A percentile compares a stretch with the other conserved stretches of the same genome.
Conservation (phyloP, 1,140 invertebrate species). For the Meloidogyne floridensis region DNA sequence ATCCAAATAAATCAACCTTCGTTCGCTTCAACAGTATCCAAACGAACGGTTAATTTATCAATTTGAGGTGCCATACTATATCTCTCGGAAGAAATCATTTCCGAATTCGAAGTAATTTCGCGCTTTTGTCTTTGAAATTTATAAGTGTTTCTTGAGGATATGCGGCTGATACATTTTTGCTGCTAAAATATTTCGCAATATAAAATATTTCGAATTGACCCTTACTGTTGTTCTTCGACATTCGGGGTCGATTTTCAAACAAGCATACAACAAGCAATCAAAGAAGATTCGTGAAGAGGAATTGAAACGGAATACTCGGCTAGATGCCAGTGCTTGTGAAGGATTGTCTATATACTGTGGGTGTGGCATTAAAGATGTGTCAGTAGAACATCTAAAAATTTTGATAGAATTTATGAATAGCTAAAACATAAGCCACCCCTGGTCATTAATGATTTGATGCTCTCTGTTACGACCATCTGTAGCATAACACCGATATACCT, state of each 20-base stretch:
- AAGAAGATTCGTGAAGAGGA: conserved; percentile 46
- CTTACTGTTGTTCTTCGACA: conserved; percentile 28
- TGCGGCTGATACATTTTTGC: neutral
- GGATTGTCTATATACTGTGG: conserved; percentile 36
- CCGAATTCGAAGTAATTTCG: neutral
- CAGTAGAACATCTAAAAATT: conserved; percentile 41
- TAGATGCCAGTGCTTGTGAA: conserved; percentile 41
- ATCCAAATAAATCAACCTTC: neutral
- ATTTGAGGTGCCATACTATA: neutral
- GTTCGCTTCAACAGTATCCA: conserved; percentile 14
- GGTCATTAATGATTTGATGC: conserved; percentile 47
- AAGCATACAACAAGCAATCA: conserved; percentile 52
- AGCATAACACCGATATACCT: conserved; percentile 51
- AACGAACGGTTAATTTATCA: neutral
- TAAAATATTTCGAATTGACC: neutral
- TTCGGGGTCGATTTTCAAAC: conserved; percentile 45
- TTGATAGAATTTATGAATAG: neutral
- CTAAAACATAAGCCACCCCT: conserved; percentile 23
- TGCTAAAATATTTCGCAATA: neutral
- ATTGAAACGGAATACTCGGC: conserved; percentile 49
- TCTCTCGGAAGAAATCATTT: neutral
- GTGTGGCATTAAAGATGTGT: conserved; percentile 44
- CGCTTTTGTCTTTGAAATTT: conserved; percentile 11
- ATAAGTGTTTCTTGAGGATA: neutral
- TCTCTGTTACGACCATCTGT: conserved; percentile 42